Evolutionary conservation across 2,113 vertebrate genomes (phyloP).

Genomic region (Ictalurus punctatus): DNA sequence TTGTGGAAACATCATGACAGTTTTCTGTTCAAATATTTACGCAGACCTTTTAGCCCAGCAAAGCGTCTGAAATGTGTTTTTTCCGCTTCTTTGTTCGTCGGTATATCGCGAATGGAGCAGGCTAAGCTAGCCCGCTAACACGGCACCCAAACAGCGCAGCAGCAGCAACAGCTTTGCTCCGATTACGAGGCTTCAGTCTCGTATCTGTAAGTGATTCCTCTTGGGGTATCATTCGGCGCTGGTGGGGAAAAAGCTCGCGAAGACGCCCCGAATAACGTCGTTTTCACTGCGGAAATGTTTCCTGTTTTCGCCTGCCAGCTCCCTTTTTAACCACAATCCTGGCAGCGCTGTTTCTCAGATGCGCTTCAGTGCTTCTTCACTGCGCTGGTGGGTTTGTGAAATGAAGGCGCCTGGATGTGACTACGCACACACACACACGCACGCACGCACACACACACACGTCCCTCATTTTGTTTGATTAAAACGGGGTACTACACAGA

Average conservation of each 20-base stretch:
- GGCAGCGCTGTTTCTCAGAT: slow-evolving; percentile 21
- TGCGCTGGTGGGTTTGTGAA: slow-evolving; percentile 19
- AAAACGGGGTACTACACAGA: not conserved
- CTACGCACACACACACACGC: not conserved
- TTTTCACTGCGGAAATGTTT: not conserved
- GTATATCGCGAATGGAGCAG: slow-evolving; percentile 31
- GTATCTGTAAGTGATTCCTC: slow-evolving; percentile 1
- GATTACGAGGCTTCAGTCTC: slow-evolving; percentile 15
- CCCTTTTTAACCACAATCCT: slow-evolving; percentile 1
- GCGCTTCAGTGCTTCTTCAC: slow-evolving; percentile 6
- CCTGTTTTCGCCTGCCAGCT: slow-evolving; percentile 1
- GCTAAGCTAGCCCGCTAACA: slow-evolving; percentile 50
- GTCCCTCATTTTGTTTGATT: not conserved
- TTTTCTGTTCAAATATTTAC: slow-evolving; percentile 44
- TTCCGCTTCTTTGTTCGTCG: slow-evolving; percentile 36
- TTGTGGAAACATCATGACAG: slow-evolving; percentile 85
- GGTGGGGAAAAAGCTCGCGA: no score
- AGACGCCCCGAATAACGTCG: not conserved
- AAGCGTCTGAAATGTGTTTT: slow-evolving; percentile 13
- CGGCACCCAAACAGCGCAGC: slow-evolving; percentile 33
- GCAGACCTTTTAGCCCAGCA: slow-evolving; percentile 11
- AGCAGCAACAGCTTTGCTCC: slow-evolving; percentile 10
- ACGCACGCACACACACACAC: not conserved
- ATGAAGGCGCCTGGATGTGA: slow-evolving; percentile 8
- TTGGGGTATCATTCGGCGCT: slow-evolving; percentile 22